Conservation (phyloP, 2,113 vertebrate genomes). For the Passer domesticus region DNA sequence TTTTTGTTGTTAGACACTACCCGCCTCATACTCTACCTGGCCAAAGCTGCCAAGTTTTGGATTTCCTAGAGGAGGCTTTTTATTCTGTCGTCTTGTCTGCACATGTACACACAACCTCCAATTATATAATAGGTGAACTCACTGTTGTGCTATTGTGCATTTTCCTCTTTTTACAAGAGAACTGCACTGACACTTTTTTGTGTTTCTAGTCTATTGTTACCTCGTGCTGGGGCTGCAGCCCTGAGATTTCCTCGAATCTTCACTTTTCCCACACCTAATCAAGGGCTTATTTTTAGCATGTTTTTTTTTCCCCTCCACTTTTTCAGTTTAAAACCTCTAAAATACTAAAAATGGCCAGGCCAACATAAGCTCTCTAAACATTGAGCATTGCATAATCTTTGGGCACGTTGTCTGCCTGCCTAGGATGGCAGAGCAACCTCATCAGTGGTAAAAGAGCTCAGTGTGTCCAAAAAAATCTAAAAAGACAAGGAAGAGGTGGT, state of each 20-base stretch:
- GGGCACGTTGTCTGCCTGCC: background rate
- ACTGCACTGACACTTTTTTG: conserved; percentile 73
- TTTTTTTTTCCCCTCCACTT: background rate
- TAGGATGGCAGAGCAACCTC: background rate
- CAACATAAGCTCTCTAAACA: background rate
- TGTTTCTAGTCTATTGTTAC: conserved; percentile 75
- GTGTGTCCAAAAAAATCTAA: background rate
- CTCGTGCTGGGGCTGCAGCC: conserved; percentile 66
- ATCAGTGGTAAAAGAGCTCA: background rate
- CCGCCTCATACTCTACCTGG: conserved; percentile 75
- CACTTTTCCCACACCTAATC: conserved; percentile 58
- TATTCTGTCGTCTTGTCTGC: conserved; percentile 80
- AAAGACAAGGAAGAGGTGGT: background rate
- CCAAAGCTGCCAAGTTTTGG: conserved; percentile 78
- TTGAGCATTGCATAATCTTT: background rate
- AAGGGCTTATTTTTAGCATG: conserved; percentile 66
- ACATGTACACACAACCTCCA: conserved; percentile 78
- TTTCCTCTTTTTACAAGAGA: conserved; percentile 75
- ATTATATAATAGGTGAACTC: conserved; percentile 80
- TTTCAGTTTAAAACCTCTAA: conserved; percentile 16
- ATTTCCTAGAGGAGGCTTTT: conserved; percentile 81
- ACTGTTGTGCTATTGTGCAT: conserved; percentile 77
- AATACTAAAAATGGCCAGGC: conserved; percentile 32
- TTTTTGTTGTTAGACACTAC: conserved; percentile 76
- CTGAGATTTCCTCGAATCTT: conserved; percentile 58